Percentiles rank a stretch among this genome's conserved stretches.
Evolutionary conservation across 2,113 vertebrate species (phyloP).

Genomic region (Coturnix japonica): DNA sequence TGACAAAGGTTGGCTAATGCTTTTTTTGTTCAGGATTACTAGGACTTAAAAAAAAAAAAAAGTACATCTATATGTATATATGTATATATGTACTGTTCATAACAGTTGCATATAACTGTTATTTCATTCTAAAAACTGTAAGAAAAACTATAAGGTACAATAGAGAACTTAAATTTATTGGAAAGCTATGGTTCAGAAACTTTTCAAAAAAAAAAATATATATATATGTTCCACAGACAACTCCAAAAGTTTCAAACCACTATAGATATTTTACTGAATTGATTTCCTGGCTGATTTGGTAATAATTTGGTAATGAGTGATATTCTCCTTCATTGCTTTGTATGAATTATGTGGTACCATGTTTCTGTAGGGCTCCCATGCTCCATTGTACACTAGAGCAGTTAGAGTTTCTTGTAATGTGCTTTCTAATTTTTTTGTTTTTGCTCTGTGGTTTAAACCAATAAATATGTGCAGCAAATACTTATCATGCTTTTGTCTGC

Average conservation of each 20-base stretch:
- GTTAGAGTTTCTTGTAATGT: not conserved
- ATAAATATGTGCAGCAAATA: not conserved
- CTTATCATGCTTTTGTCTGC: not conserved
- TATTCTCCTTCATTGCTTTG: not conserved
- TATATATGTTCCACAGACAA: fast-evolving
- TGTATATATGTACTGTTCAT: not conserved
- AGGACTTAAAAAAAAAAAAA: not conserved
- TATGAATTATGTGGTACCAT: not conserved
- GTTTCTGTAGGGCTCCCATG: not conserved
- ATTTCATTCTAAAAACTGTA: not conserved
- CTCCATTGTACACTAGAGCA: not conserved
- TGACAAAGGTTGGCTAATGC: not conserved
- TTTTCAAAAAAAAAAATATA: not conserved
- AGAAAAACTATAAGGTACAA: not conserved
- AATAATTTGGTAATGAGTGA: not conserved
- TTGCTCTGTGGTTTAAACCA: not conserved
- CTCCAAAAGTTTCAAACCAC: not conserved
- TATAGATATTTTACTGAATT: not conserved
- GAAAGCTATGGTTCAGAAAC: not conserved
- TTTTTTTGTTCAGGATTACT: not conserved
- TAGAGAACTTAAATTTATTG: not conserved
- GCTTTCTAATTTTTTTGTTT: constrained; percentile 16
- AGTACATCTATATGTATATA: no score
- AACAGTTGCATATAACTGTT: not conserved
- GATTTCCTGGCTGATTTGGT: not conserved